Evolutionary conservation across 2,888 invertebrate species (phyloP), one percentile per base, ranked within the genome.

Genomic region (Melikaiella ostensackeni): DNA sequence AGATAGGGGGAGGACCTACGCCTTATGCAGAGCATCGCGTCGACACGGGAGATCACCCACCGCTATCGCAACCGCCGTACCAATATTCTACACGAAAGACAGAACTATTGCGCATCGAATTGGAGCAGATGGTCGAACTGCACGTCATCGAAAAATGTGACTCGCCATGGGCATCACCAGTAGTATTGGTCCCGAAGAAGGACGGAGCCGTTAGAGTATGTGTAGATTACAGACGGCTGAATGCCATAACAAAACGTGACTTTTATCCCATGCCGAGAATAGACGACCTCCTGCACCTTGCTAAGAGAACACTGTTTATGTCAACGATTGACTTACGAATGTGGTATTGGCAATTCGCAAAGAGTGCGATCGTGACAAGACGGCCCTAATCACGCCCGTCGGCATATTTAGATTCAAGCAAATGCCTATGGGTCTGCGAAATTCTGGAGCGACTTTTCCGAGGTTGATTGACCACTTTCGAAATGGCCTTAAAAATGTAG

Each of bases 161-260:
- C 75, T 89, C 89, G 0, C 86, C 89, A 1, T 91, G 89, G 90
- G 83, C 87, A 1, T 84, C 89, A 7, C 90, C 89, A 11, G 86
- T 85, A 1, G 84, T 91, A 0, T 77, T 91, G 64, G 87, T 91
- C 6, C 87, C 88, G 1, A 92, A 91, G 77, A 83, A 81, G 73
- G 83, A 87, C 81, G 88, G 87, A 35, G 75, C 76, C 9, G 63
- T 82, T 24, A 78, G 90, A 13, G 78, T 91, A 30, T 89, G 91
- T 77, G 84, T 74, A 21, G 74, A 74, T 21, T 74, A 27, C 9
- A 6, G 74, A n/a, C 21, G 24, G 19, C 8, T 55, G 4, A 74
- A 74, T 4, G 27, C 42, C 6, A 35, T 66, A 11, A 35, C 66
- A 35, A 35, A 33, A 8, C 33, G 33, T 8, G 42, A 46, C 42